These are phyloP conservation scores for Chouioia cunea DNA, from an alignment of 2,888 invertebrate genomes.

Conservation along the genomic window DNA sequence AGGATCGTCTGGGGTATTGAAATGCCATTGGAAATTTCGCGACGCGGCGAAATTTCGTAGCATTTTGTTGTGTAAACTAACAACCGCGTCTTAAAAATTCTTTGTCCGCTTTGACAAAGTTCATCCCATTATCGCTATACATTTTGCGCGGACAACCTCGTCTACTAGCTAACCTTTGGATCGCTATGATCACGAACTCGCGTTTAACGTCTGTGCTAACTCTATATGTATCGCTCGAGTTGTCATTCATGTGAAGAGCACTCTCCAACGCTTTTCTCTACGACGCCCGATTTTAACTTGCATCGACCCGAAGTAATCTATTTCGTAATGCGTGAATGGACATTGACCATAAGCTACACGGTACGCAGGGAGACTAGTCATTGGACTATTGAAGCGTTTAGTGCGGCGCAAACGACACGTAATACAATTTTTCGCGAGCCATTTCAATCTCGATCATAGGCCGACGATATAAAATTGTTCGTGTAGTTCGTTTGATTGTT, in stretches of 20 bases:
- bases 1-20: no score
- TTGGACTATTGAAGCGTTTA: not conserved
- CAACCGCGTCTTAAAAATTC: no score
- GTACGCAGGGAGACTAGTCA: not conserved
- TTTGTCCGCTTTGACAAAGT: conserved; percentile 10
- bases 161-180: conserved; percentile 36
- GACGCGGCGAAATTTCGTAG: no score
- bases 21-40: no score
- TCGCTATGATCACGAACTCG: conserved; percentile 43
- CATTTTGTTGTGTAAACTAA: no score
- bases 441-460: not conserved
- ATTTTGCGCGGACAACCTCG: conserved; percentile 40
- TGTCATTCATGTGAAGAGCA: conserved; percentile 49
- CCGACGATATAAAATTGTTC: conserved; percentile 12
- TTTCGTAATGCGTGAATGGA: not conserved
- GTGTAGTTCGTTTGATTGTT: conserved; percentile 8
- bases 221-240: conserved; percentile 50
- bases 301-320: conserved; percentile 18
- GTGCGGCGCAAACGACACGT: not conserved
- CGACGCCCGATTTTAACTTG: not conserved
- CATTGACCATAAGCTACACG: not conserved
- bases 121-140: conserved; percentile 48
- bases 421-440: not conserved
- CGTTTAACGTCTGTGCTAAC: conserved; percentile 29
- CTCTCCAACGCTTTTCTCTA: conserved; percentile 51